These are phyloP conservation scores for Sesia apiformis DNA, from an alignment of 2,888 invertebrate species.

Conservation along the genomic window DNA sequence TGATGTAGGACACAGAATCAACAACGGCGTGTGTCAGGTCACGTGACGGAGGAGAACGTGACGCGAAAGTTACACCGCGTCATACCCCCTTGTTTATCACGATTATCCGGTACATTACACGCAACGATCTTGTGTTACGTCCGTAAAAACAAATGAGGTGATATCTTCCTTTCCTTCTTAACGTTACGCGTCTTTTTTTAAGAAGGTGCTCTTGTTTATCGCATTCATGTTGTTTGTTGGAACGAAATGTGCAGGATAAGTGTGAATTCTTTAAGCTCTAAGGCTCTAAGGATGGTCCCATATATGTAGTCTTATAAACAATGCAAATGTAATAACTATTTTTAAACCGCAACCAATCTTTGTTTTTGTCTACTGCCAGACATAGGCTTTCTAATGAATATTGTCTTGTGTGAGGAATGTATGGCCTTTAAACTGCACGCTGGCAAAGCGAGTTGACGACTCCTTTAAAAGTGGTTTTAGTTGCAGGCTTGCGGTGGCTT, in stretches of 20 bases:
- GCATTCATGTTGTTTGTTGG: background rate
- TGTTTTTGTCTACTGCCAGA: too few relatives aligned
- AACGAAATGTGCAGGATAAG: background rate
- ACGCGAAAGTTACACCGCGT: slow-evolving; percentile 1
- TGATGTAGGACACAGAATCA: too few relatives aligned
- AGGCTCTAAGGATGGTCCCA: too few relatives aligned
- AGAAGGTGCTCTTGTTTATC: background rate
- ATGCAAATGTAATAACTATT: too few relatives aligned
- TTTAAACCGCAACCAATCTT: too few relatives aligned
- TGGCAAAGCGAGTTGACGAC: too few relatives aligned
- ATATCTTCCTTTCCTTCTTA: slow-evolving; percentile 10
- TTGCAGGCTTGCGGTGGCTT: too few relatives aligned
- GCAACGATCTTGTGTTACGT: slow-evolving; percentile 14
- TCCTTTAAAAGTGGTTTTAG: too few relatives aligned
- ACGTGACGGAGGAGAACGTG: background rate
- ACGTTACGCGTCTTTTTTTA: slow-evolving; percentile 5
- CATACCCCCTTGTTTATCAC: slow-evolving; percentile 24
- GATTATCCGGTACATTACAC: slow-evolving; percentile 26
- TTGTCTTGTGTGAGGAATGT: too few relatives aligned
- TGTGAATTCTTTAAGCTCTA: background rate
- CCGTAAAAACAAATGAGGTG: slow-evolving; percentile 18
- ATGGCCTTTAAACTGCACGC: too few relatives aligned
- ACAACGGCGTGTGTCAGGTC: background rate
- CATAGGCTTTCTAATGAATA: too few relatives aligned
- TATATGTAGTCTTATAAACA: too few relatives aligned